Conservation (phyloP, 2,797 vertebrate genomes). For the Bovichtus variegatus region DNA sequence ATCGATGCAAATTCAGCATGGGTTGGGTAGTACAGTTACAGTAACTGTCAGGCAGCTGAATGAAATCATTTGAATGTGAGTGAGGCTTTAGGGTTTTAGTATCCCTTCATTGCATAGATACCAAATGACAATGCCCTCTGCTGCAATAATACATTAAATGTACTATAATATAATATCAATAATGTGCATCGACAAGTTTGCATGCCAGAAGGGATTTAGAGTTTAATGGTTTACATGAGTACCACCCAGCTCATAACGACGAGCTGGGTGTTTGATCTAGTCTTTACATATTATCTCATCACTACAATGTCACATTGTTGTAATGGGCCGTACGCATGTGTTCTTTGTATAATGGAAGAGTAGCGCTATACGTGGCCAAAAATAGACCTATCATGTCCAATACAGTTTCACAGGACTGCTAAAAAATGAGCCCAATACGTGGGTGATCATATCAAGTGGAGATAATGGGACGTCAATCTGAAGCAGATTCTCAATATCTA, state of each 20-base stretch:
- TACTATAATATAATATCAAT: slow-evolving; percentile 6
- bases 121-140: slow-evolving; percentile 28
- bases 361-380: slow-evolving; percentile 23
- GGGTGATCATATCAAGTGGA: slow-evolving; percentile 60
- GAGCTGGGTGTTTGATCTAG: neutral
- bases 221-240: slow-evolving; percentile 18
- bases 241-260: too few species aligned
- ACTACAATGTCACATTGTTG: slow-evolving; percentile 30
- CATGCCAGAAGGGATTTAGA: slow-evolving; percentile 14
- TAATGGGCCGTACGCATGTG: slow-evolving; percentile 17
- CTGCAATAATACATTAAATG: slow-evolving; percentile 51
- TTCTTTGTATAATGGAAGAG: slow-evolving; percentile 17
- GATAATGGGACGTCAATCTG: slow-evolving; percentile 54
- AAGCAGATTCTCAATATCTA: slow-evolving; percentile 45
- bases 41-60: slow-evolving; percentile 5
- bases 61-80: slow-evolving; percentile 57
- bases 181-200: slow-evolving; percentile 25
- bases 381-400: slow-evolving; percentile 39
- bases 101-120: slow-evolving; percentile 28
- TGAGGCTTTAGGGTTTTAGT: slow-evolving; percentile 18
- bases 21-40: slow-evolving; percentile 33
- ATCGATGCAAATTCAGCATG: slow-evolving; percentile 66
- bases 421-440: slow-evolving; percentile 43
- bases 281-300: slow-evolving; percentile 20
- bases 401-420: slow-evolving; percentile 54